Conservation (phyloP, 1,140 invertebrate genomes). For the Drosophila albomicans region DNA sequence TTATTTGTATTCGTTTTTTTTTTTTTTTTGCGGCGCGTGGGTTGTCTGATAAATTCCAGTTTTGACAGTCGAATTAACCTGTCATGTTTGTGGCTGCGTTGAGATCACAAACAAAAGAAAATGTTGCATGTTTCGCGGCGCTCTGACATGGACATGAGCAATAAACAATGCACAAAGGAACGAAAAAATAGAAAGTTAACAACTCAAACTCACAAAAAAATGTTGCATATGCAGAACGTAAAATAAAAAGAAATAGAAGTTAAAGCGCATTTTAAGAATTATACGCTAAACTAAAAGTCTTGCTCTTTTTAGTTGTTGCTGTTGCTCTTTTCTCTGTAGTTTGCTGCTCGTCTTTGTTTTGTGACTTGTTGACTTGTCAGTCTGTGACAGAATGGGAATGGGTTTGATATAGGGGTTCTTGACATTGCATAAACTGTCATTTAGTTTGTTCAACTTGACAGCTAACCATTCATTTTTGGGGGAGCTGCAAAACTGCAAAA, state of each 20-base stretch:
- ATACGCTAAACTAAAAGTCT: constrained; percentile 35
- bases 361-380: constrained; percentile 54
- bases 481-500: constrained; percentile 1
- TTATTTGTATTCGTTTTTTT: background rate
- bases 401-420: constrained; percentile 37
- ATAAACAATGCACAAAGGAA: constrained; percentile 9
- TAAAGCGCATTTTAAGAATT: constrained; percentile 46
- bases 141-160: constrained; percentile 40
- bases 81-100: constrained; percentile 50
- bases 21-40: constrained; percentile 14
- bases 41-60: constrained; percentile 62
- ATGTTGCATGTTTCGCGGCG: constrained; percentile 56
- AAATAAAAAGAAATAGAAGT: constrained; percentile 13
- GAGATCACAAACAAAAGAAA: constrained; percentile 46
- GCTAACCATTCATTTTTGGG: constrained; percentile 61
- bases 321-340: background rate
- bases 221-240: constrained; percentile 35
- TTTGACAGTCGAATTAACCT: constrained; percentile 70
- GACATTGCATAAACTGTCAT: constrained; percentile 70
- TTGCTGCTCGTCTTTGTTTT: constrained; percentile 24
- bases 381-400: constrained; percentile 35
- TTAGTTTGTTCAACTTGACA: constrained; percentile 69
- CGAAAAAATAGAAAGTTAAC: too few relatives aligned
- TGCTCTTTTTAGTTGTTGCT: background rate
- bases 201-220: constrained; percentile 4